phyloP scores from a whole-genome alignment of 2,888 invertebrate species.

The Crioceris asparagi region DNA sequence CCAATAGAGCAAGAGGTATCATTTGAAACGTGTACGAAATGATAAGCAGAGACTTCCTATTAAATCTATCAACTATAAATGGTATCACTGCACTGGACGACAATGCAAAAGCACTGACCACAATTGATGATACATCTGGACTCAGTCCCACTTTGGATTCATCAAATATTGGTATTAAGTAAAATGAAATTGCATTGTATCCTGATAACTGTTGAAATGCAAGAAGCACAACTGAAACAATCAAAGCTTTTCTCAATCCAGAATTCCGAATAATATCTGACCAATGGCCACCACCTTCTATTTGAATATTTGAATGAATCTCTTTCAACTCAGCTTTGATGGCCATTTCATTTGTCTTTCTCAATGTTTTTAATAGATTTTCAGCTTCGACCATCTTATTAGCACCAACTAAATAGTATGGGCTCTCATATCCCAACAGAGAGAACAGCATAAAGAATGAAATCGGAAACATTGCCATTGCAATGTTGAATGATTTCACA shows the following conservation, averaged over 20 bases:
- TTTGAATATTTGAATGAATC: too few species aligned
- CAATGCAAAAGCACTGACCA: constrained; percentile 65
- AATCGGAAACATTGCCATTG: constrained; percentile 35
- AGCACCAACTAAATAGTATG: constrained; percentile 53
- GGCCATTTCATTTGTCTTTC: constrained; percentile 38
- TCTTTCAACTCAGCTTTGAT: constrained; percentile 42
- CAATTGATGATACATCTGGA: constrained; percentile 57
- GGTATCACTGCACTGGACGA: constrained; percentile 60
- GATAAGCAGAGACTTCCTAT: constrained; percentile 58
- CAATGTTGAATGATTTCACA: constrained; percentile 50
- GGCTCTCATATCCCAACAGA: constrained; percentile 70
- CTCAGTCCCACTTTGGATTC: constrained; percentile 52
- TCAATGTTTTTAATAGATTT: constrained; percentile 45
- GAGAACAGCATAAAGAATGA: constrained; percentile 44
- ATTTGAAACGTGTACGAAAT: constrained; percentile 55
- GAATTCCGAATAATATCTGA: constrained; percentile 53
- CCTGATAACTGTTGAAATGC: constrained; percentile 73
- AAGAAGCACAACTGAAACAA: constrained; percentile 59
- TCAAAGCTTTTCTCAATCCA: constrained; percentile 61
- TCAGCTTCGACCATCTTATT: constrained; percentile 48
- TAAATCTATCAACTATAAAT: constrained; percentile 64
- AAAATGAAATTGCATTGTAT: constrained; percentile 16
- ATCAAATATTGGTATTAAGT: constrained; percentile 53
- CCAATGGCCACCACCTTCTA: too few species aligned
- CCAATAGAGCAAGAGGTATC: constrained; percentile 48